A percentile compares a stretch with the other conserved stretches of the same genome.
These are phyloP conservation scores for Willisornis vidua DNA, from an alignment of 2,113 vertebrate species.

Conservation along the genomic window DNA sequence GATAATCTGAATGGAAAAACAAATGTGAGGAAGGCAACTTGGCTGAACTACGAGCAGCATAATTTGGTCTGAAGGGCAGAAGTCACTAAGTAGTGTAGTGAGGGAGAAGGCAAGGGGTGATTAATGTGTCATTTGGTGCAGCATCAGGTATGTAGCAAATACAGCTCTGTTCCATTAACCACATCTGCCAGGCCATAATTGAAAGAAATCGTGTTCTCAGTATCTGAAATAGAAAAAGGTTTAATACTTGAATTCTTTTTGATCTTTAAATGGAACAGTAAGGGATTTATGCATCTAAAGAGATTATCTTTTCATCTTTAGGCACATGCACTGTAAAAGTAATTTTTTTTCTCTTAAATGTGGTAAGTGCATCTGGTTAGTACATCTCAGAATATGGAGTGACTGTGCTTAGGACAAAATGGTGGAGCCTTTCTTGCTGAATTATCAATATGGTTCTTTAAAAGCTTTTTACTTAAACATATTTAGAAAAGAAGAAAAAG, in stretches of 20 bases:
- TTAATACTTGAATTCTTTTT: slow-evolving; percentile 49
- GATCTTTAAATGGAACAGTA: slow-evolving; percentile 40
- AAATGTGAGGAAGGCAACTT: background rate
- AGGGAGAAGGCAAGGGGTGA: background rate
- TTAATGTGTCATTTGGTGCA: slow-evolving; percentile 6
- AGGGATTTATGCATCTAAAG: slow-evolving; percentile 43
- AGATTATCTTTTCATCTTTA: slow-evolving; percentile 48
- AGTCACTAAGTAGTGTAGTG: background rate
- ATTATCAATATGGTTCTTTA: slow-evolving; percentile 2
- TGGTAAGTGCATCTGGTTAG: background rate
- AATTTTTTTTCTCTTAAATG: background rate
- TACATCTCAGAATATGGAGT: background rate
- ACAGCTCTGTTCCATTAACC: slow-evolving; percentile 10
- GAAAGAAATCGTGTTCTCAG: slow-evolving; percentile 25
- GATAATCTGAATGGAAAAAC: background rate
- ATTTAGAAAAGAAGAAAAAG: background rate
- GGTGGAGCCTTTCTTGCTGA: slow-evolving; percentile 2
- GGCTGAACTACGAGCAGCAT: background rate
- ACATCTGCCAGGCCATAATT: slow-evolving; percentile 34
- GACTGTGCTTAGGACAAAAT: slow-evolving; percentile 12
- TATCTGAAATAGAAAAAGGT: slow-evolving; percentile 23
- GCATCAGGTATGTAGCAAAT: slow-evolving; percentile 15
- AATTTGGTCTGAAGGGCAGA: slow-evolving; percentile 15
- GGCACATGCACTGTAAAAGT: background rate
- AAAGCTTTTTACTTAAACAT: background rate